These are phyloP conservation scores for Sebastes nivosus DNA, from an alignment of 2,797 vertebrate genomes.

Conservation along the genomic window DNA sequence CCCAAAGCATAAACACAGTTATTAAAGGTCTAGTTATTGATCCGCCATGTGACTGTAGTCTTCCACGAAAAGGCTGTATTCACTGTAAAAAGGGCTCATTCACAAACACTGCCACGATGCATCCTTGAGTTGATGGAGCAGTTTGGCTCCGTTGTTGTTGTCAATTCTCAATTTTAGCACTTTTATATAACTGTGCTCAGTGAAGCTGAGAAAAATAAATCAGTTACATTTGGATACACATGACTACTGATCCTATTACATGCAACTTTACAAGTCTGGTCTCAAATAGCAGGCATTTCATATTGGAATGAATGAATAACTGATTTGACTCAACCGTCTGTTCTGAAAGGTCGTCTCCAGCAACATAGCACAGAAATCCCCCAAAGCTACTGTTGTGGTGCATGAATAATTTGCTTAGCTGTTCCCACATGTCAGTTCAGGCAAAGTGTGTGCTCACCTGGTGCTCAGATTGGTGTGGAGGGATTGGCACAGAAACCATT, in stretches of 20 bases:
- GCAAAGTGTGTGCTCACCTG: slow-evolving; percentile 6
- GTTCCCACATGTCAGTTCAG: background rate
- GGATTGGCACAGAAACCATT: slow-evolving; percentile 19
- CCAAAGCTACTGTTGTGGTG: background rate
- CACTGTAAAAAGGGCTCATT: slow-evolving; percentile 22
- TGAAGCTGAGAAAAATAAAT: slow-evolving; percentile 8
- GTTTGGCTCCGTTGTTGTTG: background rate
- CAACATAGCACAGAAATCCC: background rate
- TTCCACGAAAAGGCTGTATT: slow-evolving; percentile 6
- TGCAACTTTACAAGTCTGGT: background rate
- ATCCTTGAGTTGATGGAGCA: background rate
- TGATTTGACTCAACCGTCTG: background rate
- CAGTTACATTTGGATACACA: background rate
- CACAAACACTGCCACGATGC: background rate
- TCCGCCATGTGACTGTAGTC: slow-evolving; percentile 53
- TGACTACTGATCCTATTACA: background rate
- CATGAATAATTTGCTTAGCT: slow-evolving; percentile 11
- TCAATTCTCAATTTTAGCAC: background rate
- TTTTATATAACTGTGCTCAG: background rate
- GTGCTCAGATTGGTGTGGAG: background rate
- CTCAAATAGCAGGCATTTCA: background rate
- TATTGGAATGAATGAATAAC: background rate
- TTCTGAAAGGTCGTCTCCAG: background rate
- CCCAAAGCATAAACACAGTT: slow-evolving; percentile 18
- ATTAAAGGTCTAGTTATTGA: slow-evolving; percentile 48